Evolutionary conservation across 2,797 vertebrate species (phyloP), one percentile per base, ranked within the genome.

Genomic region (Balearica regulorum): DNA sequence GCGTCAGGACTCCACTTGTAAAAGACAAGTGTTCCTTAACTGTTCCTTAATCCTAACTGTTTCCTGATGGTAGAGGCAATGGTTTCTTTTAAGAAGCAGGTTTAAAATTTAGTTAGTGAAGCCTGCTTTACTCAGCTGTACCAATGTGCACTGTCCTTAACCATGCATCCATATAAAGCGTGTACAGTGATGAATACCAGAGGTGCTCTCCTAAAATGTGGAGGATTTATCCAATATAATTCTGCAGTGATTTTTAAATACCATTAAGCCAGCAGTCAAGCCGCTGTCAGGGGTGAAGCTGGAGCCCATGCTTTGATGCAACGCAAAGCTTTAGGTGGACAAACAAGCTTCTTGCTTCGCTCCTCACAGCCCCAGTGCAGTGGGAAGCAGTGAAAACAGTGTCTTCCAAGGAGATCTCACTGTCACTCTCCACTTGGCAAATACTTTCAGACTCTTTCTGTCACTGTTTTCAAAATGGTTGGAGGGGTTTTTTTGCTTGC

Each of bases 351-450:
- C 4, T 51, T 77, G 60, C 62, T 87, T 29, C 0, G 0, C 43
- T 89, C 10, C 48, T 70, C 5, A 2, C 2, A 8, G 44, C 62
- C 64, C 78, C 80, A 81, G 24, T 9, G 0, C 72, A 54, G 41
- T 13, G 35, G 46, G 83, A 86, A 93, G 44, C 48, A 90, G 65
- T 81, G 88, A 94, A 95, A 95, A 79, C 73, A 83, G 13, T 20
- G 14, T 33, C 31, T 7, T 77, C 57, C 69, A 75, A 90, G 77
- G 84, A 90, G 65, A 81, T 61, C 69, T 90, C 69, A 81, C 80
- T 90, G 90, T 69, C 49, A 1, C 61, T 88, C 90, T 93, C 33
- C 61, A 14, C 41, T 95, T 83, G 82, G 82, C 76, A 78, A 55
- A 26, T 1, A 19, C 29, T 65, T 54, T 49, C 61, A 88, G 77